Conservation (phyloP, 2,797 vertebrate species). For the Hapalemur alaotrensis region DNA sequence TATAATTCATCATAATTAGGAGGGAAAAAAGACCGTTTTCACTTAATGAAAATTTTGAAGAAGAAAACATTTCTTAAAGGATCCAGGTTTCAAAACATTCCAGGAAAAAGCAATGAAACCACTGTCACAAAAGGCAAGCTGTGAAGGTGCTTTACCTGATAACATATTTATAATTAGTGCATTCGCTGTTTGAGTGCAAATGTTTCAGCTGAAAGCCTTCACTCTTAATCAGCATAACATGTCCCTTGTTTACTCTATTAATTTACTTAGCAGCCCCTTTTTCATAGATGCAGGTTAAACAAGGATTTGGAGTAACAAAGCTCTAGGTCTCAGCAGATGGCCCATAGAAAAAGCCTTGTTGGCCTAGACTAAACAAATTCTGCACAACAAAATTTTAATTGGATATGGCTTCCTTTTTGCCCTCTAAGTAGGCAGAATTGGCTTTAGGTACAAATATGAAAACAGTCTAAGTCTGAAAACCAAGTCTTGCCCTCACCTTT, state of each 20-base stretch:
- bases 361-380: slow-evolving; percentile 38
- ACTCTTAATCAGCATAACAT: background rate
- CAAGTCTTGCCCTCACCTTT: background rate
- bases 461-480: background rate
- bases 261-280: slow-evolving; percentile 40
- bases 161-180: background rate
- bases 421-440: slow-evolving; percentile 32
- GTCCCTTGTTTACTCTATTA: slow-evolving; percentile 36
- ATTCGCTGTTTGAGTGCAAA: background rate
- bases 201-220: slow-evolving; percentile 12
- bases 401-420: slow-evolving; percentile 29
- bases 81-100: background rate
- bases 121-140: background rate
- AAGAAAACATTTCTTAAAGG: background rate
- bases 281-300: background rate
- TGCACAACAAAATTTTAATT: slow-evolving; percentile 28
- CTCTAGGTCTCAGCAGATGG: background rate
- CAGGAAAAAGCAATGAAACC: background rate
- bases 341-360: slow-evolving; percentile 31
- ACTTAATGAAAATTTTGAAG: background rate
- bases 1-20: background rate
- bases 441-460: slow-evolving; percentile 4
- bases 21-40: background rate
- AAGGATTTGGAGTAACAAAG: slow-evolving; percentile 22
- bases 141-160: background rate